Evolutionary conservation across 2,888 invertebrate genomes (phyloP).

Genomic region (Tetragonula carbonaria): DNA sequence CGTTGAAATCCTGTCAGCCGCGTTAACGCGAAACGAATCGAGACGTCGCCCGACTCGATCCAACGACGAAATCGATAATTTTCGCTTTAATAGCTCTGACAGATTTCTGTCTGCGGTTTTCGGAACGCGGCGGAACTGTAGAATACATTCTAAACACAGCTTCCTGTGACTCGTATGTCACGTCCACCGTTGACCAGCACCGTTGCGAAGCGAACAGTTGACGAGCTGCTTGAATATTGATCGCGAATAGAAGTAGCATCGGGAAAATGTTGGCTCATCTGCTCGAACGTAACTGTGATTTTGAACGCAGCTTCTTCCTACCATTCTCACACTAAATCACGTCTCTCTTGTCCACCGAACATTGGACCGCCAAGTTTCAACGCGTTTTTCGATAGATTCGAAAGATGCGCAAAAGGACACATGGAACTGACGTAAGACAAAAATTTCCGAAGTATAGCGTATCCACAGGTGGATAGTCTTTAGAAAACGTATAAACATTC

Average conservation of each 20-base stretch:
- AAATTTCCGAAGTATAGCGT: too few species aligned
- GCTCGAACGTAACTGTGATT: background rate
- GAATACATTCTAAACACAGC: conserved; percentile 5
- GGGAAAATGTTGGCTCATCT: background rate
- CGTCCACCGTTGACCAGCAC: conserved; percentile 4
- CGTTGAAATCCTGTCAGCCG: background rate
- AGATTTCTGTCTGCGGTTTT: background rate
- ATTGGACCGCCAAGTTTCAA: too few species aligned
- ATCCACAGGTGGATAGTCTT: too few species aligned
- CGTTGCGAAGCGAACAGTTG: background rate
- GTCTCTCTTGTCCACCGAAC: too few species aligned
- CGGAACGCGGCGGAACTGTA: background rate
- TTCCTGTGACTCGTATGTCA: conserved; percentile 1
- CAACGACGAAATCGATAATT: conserved; percentile 1
- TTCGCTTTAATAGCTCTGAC: conserved; percentile 3
- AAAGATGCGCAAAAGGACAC: too few species aligned
- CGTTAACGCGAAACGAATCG: background rate
- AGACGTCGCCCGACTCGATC: background rate
- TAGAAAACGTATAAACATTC: too few species aligned
- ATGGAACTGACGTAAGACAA: too few species aligned
- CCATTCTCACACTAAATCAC: too few species aligned
- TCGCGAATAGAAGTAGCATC: background rate
- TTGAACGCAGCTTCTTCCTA: too few species aligned
- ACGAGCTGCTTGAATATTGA: conserved; percentile 1
- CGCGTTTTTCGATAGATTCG: too few species aligned